phyloP scores from a whole-genome alignment of 2,888 invertebrate species.

The Asteroscopus sphinx region DNA sequence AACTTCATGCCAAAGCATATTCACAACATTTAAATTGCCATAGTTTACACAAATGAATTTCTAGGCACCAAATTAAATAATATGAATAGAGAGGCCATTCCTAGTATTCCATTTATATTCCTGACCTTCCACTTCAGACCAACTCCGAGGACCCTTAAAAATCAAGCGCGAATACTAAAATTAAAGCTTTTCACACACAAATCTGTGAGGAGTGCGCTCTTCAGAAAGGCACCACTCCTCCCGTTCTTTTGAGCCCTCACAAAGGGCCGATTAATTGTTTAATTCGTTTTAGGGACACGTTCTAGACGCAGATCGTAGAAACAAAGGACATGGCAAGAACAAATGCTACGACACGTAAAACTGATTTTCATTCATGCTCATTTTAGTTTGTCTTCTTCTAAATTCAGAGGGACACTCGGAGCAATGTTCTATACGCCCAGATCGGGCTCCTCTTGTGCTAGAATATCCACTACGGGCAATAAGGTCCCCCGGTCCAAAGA shows the following conservation, averaged over 20 bases:
- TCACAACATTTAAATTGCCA: no score
- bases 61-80: neutral
- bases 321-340: neutral
- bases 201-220: conserved; percentile 40
- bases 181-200: conserved; percentile 55
- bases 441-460: no score
- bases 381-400: no score
- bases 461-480: no score
- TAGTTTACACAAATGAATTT: no score
- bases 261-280: conserved; percentile 69
- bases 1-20: no score
- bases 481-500: no score
- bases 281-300: conserved; percentile 65
- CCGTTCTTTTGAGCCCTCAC: conserved; percentile 58
- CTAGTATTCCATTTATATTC: neutral
- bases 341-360: no score
- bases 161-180: conserved; percentile 48
- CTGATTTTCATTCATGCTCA: no score
- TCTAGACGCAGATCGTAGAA: neutral
- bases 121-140: conserved; percentile 10
- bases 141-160: conserved; percentile 23
- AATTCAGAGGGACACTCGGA: no score
- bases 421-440: no score
- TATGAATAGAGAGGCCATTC: neutral
- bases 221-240: conserved; percentile 49